Conservation (phyloP, 2,797 vertebrate species). For the Danio kyathit region DNA sequence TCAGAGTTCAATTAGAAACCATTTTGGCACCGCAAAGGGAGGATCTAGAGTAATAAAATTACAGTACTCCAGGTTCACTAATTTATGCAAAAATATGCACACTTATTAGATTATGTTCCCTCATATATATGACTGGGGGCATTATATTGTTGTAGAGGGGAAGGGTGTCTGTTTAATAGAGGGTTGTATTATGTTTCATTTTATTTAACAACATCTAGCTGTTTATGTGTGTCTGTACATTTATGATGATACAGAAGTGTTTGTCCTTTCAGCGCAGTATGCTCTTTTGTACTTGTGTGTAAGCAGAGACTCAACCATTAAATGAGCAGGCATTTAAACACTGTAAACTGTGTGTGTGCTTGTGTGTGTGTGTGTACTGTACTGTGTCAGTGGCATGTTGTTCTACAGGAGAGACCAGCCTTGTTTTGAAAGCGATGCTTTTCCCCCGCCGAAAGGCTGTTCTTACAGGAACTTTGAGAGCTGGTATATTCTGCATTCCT, state of each 20-base stretch:
- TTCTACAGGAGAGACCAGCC: conserved; percentile 53
- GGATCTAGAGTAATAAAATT: conserved; percentile 49
- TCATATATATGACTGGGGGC: conserved; percentile 46
- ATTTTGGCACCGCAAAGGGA: conserved; percentile 9
- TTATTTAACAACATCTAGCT: conserved; percentile 35
- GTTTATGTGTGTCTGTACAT: conserved; percentile 13
- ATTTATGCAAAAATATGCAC: conserved; percentile 51
- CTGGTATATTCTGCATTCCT: background rate
- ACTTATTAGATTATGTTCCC: conserved; percentile 56
- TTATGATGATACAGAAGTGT: background rate
- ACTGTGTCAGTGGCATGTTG: conserved; percentile 54
- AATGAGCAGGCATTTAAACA: conserved; percentile 20
- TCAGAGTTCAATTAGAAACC: conserved; percentile 3
- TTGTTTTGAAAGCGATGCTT: conserved; percentile 14
- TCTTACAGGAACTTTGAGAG: conserved; percentile 11
- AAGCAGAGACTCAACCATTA: conserved; percentile 27
- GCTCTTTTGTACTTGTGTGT: background rate
- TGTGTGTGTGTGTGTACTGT: too few relatives aligned
- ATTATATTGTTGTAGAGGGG: conserved; percentile 30
- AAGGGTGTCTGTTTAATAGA: background rate
- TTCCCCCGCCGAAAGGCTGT: conserved; percentile 3
- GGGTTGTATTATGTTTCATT: background rate
- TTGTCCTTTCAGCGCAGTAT: conserved; percentile 8
- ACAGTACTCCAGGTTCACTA: conserved; percentile 30
- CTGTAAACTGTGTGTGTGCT: background rate